Conservation (phyloP, 2,888 invertebrate species). For the Alitta virens region DNA sequence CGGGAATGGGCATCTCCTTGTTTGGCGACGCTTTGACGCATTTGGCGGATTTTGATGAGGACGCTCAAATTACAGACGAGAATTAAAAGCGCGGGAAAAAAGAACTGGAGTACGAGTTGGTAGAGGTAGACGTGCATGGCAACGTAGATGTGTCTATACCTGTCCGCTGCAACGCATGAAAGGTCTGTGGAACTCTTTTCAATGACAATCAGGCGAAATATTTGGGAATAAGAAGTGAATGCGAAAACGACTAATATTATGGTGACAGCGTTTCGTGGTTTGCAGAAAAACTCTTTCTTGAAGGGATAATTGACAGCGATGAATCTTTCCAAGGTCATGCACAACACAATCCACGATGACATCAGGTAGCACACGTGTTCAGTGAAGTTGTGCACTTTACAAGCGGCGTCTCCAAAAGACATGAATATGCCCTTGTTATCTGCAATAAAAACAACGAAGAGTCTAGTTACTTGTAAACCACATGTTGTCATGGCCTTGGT, state of each 20-base stretch:
- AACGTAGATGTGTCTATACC: constrained; percentile 33
- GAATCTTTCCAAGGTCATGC: constrained; percentile 47
- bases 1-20: constrained; percentile 4
- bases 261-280: constrained; percentile 40
- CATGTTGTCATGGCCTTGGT: too few species aligned
- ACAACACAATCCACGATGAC: constrained; percentile 52
- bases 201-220: constrained; percentile 42
- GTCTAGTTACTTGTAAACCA: constrained; percentile 19
- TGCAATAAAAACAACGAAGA: neutral
- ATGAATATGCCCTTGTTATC: constrained; percentile 25
- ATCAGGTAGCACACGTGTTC: constrained; percentile 46
- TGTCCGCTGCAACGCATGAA: constrained; percentile 15
- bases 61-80: constrained; percentile 42
- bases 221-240: constrained; percentile 40
- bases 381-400: constrained; percentile 44
- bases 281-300: constrained; percentile 38
- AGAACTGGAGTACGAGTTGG: constrained; percentile 40
- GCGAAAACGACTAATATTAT: constrained; percentile 39
- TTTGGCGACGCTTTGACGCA: constrained; percentile 18
- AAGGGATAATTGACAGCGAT: constrained; percentile 50
- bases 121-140: constrained; percentile 44
- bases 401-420: constrained; percentile 35
- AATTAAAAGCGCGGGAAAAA: constrained; percentile 42
- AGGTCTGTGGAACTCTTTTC: constrained; percentile 22
- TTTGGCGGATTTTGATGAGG: constrained; percentile 36